Evolutionary conservation across 37 sponge, comb jelly and placozoan genomes (phyloP), one percentile per base, ranked within the genome.

Genomic region (Oscarella lobularis): DNA sequence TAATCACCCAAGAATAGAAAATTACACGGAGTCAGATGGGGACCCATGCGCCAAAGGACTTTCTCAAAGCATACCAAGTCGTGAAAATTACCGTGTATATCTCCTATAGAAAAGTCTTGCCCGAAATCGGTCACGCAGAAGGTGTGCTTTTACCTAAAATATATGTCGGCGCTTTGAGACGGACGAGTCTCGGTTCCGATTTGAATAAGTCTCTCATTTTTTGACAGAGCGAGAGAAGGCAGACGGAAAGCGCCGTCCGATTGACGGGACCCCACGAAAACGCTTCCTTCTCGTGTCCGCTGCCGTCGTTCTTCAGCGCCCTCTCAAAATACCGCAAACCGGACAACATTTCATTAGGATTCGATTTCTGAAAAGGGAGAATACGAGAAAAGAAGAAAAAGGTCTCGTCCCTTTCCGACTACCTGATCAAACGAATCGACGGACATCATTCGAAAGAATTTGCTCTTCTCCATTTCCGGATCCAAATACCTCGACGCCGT

Each of bases 1-100:
- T 95, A 95, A 75, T 95, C 96, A 2, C 96, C 96, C 0, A 95
- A 87, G 74, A 95, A 95, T 40, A 95, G 82, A 81, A 95, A 95
- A 36, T 82, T 75, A 66, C 91, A 85, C 0, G 96, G 96, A 3
- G 96, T 88, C 66, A 95, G 89, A 0, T 85, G 74, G 2, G 91
- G 89, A 31, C 91, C 91, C 88, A 90, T 87, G 35, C 96, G 74
- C 96, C 96, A 95, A 41, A 95, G 74, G 40, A 86, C 89, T 83
- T 95, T 95, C 81, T 95, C 96, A 82, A 95, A 95, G 35, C 88
- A 88, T 31, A 90, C 75, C 38, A 95, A 79, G 70, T 95, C 96
- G 39, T 83, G 96, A 70, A 90, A 95, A 73, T 95, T 95, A 38
- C 96, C 96, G 70, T 95, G 96, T 38, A 95, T 76, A 68, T 95